A percentile compares a stretch with the other conserved stretches of the same genome.
Evolutionary conservation across 1,140 invertebrate genomes (phyloP).

Genomic region (Stratiolaelaps scimitus): DNA sequence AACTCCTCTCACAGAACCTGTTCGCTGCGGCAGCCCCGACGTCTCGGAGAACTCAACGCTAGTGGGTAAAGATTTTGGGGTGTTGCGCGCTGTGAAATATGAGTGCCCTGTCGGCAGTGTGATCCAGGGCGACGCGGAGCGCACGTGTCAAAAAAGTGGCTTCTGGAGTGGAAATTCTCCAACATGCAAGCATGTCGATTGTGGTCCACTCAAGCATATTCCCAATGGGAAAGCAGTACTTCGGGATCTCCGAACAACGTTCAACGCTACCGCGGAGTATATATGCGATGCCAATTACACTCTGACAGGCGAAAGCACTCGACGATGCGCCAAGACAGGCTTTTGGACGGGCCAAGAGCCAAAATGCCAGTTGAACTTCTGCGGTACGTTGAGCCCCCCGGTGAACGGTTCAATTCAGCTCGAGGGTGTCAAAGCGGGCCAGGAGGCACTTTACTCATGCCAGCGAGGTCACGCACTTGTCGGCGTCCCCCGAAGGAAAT

Average conservation of each 20-base stretch:
- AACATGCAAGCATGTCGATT: slow-evolving; percentile 74
- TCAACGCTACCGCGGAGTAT: slow-evolving; percentile 61
- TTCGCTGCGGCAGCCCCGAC: slow-evolving; percentile 71
- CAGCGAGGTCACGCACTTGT: slow-evolving; percentile 68
- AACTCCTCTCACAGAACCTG: slow-evolving; percentile 51
- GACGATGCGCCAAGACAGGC: slow-evolving; percentile 54
- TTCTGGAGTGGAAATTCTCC: slow-evolving; percentile 66
- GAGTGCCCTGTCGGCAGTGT: slow-evolving; percentile 67
- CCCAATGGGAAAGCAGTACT: slow-evolving; percentile 59
- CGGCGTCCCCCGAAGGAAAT: slow-evolving; percentile 44
- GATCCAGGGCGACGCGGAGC: slow-evolving; percentile 55
- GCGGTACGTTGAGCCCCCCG: slow-evolving; percentile 60
- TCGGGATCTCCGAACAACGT: slow-evolving; percentile 56
- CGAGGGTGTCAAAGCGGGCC: slow-evolving; percentile 46
- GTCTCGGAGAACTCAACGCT: slow-evolving; percentile 68
- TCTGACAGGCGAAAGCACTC: slow-evolving; percentile 52
- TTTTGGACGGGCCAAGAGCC: slow-evolving; percentile 73
- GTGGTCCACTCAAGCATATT: slow-evolving; percentile 54
- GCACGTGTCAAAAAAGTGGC: slow-evolving; percentile 57
- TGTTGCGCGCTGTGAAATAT: slow-evolving; percentile 60
- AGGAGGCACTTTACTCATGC: slow-evolving; percentile 54
- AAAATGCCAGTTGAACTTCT: slow-evolving; percentile 57
- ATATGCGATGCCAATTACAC: slow-evolving; percentile 67
- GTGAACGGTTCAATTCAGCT: slow-evolving; percentile 68
- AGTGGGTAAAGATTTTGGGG: slow-evolving; percentile 52